phyloP scores from a whole-genome alignment of 1,140 invertebrate species.

The Habropoda laboriosa region DNA sequence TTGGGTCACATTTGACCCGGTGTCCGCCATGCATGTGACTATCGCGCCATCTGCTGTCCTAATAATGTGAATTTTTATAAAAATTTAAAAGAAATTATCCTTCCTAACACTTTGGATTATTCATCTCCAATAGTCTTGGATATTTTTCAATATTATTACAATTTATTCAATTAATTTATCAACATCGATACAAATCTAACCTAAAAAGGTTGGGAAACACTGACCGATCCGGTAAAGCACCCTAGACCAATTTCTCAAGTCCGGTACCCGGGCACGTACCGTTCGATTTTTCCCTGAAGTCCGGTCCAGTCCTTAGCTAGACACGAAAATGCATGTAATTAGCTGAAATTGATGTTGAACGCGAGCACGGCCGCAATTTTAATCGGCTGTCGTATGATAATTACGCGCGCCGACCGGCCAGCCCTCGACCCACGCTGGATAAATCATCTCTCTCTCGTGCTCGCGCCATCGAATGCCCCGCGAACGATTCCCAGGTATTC shows the following conservation, averaged over 20 bases:
- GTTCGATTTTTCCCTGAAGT: constrained; percentile 74
- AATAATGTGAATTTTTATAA: no score
- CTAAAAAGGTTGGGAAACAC: constrained; percentile 34
- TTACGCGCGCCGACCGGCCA: constrained; percentile 73
- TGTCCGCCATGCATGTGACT: no score
- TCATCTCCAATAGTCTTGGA: no score
- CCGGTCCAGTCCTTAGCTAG: constrained; percentile 48
- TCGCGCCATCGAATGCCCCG: constrained; percentile 46
- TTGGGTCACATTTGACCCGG: no score
- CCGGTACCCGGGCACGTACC: constrained; percentile 57
- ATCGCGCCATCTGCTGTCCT: no score
- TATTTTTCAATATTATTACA: no score
- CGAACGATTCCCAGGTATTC: constrained; percentile 76
- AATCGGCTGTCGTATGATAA: constrained; percentile 82
- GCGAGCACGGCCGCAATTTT: constrained; percentile 76
- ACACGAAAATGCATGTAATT: constrained; percentile 81
- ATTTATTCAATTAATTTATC: no score
- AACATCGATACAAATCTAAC: background rate
- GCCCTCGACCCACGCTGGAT: constrained; percentile 77
- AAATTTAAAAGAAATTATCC: no score
- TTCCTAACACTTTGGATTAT: no score
- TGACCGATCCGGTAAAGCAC: constrained; percentile 46
- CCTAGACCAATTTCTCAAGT: constrained; percentile 2
- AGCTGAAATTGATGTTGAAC: constrained; percentile 79
- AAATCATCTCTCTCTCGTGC: constrained; percentile 74